phyloP scores from a whole-genome alignment of 2,888 invertebrate species.

The Coenonympha glycerion region DNA sequence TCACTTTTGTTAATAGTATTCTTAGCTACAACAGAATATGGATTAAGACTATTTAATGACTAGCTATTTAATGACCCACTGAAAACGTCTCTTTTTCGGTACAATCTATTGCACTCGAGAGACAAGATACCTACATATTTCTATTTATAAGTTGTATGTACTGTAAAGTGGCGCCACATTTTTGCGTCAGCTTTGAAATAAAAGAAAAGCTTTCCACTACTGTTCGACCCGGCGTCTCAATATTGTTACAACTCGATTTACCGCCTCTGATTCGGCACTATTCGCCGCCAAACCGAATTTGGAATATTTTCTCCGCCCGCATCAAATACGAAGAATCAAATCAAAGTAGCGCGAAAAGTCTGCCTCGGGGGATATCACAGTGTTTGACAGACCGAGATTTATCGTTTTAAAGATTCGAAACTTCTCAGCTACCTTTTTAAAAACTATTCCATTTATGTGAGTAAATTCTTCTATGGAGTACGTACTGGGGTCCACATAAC shows the following conservation, averaged over 20 bases:
- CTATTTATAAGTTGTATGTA: no score
- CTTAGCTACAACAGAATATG: no score
- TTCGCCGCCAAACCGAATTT: constrained; percentile 41
- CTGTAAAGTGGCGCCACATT: background rate
- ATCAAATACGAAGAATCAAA: constrained; percentile 57
- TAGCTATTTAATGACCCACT: no score
- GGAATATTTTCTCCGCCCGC: constrained; percentile 53
- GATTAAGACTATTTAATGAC: no score
- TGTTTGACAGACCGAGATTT: constrained; percentile 54
- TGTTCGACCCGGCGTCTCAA: constrained; percentile 8
- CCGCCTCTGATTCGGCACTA: constrained; percentile 17
- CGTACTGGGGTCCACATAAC: no score
- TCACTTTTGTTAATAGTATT: no score
- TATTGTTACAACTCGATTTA: constrained; percentile 14
- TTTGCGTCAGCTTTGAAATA: constrained; percentile 1
- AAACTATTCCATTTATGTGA: background rate
- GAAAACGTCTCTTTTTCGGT: no score
- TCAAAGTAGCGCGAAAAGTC: constrained; percentile 55
- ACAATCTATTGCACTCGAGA: no score
- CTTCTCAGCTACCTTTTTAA: constrained; percentile 17
- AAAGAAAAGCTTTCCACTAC: background rate
- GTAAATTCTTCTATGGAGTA: no score
- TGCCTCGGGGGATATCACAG: constrained; percentile 42
- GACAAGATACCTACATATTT: no score
- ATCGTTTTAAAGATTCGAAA: constrained; percentile 51